These are phyloP conservation scores for Gadus chalcogrammus DNA, from an alignment of 2,113 vertebrate genomes.

Conservation along the genomic window DNA sequence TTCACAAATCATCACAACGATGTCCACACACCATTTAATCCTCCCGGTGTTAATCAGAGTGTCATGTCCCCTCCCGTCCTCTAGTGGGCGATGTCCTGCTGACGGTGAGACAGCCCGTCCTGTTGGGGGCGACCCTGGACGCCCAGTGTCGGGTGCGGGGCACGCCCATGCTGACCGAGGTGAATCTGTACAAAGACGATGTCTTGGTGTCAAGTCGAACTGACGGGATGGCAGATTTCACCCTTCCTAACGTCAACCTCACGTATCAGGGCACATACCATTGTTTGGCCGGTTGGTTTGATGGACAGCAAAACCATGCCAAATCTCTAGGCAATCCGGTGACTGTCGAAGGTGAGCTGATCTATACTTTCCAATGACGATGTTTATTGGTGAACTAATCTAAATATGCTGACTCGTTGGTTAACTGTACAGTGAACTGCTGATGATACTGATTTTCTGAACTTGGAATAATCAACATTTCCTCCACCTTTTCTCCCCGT, in stretches of 20 bases:
- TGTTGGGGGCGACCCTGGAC: slow-evolving; percentile 39
- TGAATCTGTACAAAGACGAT: slow-evolving; percentile 60
- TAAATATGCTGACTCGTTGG: too few relatives aligned
- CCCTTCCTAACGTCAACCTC: slow-evolving; percentile 35
- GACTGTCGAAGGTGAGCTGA: slow-evolving; percentile 56
- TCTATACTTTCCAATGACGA: background rate
- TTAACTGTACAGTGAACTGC: too few relatives aligned
- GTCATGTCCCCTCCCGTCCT: background rate
- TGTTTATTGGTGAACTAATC: too few relatives aligned
- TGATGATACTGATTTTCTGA: too few relatives aligned
- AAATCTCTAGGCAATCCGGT: slow-evolving; percentile 35
- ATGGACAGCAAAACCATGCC: background rate
- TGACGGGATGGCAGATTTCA: background rate
- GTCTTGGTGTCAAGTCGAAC: slow-evolving; percentile 40
- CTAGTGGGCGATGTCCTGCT: slow-evolving; percentile 65
- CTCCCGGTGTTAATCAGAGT: too few relatives aligned
- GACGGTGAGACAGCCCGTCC: slow-evolving; percentile 5
- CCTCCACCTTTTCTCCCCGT: background rate
- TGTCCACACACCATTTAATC: too few relatives aligned
- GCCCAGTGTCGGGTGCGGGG: slow-evolving; percentile 51
- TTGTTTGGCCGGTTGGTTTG: slow-evolving; percentile 63
- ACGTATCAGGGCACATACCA: slow-evolving; percentile 56
- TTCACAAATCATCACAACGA: too few relatives aligned
- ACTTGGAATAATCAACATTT: too few relatives aligned
- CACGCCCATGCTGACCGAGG: slow-evolving; percentile 13